Evolutionary conservation across 1,140 invertebrate species (phyloP).

Genomic region (Vollenhovia emeryi): DNA sequence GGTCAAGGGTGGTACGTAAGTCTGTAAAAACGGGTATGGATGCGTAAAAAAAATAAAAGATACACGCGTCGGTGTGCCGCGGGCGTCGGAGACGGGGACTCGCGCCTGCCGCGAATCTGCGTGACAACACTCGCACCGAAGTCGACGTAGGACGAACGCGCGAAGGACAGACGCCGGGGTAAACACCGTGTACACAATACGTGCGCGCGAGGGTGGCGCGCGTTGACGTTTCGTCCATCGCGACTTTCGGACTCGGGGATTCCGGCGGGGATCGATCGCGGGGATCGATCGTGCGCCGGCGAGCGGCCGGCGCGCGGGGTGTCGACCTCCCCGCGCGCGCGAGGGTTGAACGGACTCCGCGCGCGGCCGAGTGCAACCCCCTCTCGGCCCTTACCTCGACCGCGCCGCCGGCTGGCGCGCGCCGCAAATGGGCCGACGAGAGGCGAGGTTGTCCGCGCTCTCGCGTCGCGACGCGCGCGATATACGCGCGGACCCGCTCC

Average conservation of each 20-base stretch:
- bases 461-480: background rate
- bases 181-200: too few relatives aligned
- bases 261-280: background rate
- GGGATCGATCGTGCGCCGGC: background rate
- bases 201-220: too few relatives aligned
- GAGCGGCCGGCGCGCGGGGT: background rate
- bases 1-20: too few relatives aligned
- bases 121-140: too few relatives aligned
- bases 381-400: background rate
- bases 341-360: slow-evolving; percentile 52
- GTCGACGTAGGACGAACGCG: too few relatives aligned
- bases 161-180: too few relatives aligned
- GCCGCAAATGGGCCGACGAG: slow-evolving; percentile 34
- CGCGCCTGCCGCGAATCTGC: too few relatives aligned
- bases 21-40: too few relatives aligned
- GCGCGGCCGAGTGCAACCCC: background rate
- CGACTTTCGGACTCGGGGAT: too few relatives aligned
- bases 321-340: slow-evolving; percentile 41
- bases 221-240: background rate
- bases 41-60: too few relatives aligned
- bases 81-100: too few relatives aligned
- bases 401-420: background rate
- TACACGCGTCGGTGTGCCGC: too few relatives aligned
- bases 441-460: background rate
- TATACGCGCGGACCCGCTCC: background rate